phyloP scores from a whole-genome alignment of 2,888 invertebrate species.

The Apoda limacodes region DNA sequence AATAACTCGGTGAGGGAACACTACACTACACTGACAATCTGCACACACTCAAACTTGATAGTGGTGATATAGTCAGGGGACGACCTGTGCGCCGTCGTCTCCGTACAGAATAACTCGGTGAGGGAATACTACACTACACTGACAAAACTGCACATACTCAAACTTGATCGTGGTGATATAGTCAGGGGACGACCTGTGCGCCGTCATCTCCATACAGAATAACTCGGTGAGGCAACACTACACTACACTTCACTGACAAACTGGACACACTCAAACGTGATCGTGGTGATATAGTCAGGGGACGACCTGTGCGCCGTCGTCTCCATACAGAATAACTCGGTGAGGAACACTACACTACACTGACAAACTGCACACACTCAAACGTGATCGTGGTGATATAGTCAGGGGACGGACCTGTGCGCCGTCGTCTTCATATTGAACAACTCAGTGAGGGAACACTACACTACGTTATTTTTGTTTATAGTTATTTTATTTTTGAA shows the following conservation, averaged over 20 bases:
- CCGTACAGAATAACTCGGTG: constrained; percentile 81
- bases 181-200: constrained; percentile 75
- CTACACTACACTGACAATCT: too few species aligned
- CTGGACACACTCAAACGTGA: too few species aligned
- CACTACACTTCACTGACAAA: too few species aligned
- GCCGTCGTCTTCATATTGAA: constrained; percentile 84
- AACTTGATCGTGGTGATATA: constrained; percentile 72
- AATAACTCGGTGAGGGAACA: constrained; percentile 74
- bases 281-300: constrained; percentile 72
- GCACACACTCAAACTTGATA: too few species aligned
- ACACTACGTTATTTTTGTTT: too few species aligned
- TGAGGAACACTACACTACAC: too few species aligned
- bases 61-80: constrained; percentile 72
- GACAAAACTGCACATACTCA: too few species aligned
- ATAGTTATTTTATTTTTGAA: too few species aligned
- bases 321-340: constrained; percentile 81
- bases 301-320: constrained; percentile 78
- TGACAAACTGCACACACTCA: too few species aligned
- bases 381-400: constrained; percentile 72
- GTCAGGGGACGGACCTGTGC: constrained; percentile 74
- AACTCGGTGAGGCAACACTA: constrained; percentile 76
- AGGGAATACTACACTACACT: too few species aligned
- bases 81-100: constrained; percentile 78
- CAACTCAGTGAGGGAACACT: constrained; percentile 74
- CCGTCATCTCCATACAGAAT: constrained; percentile 82